Conservation (phyloP, 2,113 vertebrate species). For the Cheirogaleus medius region DNA sequence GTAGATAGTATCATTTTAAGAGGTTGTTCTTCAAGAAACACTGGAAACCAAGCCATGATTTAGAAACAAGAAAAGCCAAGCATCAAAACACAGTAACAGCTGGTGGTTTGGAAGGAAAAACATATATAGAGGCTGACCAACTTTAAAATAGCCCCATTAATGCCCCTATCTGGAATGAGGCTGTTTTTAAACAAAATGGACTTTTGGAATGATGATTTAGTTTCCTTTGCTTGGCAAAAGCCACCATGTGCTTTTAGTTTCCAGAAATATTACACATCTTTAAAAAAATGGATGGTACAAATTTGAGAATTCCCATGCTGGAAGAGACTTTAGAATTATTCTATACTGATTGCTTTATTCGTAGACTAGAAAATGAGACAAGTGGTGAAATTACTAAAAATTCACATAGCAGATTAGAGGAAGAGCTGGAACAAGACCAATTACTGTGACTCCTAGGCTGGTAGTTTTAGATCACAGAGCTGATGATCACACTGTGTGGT, state of each 20-base stretch:
- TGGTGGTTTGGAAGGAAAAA: not conserved
- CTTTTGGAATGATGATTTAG: not conserved
- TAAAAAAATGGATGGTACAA: not conserved
- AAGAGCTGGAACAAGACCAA: not conserved
- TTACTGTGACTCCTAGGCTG: not conserved
- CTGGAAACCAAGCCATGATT: not conserved
- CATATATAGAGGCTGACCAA: not conserved
- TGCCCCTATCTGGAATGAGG: not conserved
- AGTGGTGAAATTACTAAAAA: not conserved
- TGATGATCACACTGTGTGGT: not conserved
- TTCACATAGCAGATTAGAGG: not conserved
- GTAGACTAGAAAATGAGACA: not conserved
- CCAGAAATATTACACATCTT: not conserved
- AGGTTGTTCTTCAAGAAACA: not conserved
- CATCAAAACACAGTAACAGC: not conserved
- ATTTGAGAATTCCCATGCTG: not conserved
- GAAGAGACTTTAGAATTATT: not conserved
- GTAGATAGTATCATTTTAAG: constrained; percentile 1
- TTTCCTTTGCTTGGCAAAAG: not conserved
- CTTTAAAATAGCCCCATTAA: constrained; percentile 1
- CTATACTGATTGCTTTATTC: not conserved
- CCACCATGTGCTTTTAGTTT: not conserved
- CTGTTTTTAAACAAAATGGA: constrained; percentile 15
- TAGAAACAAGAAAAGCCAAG: constrained; percentile 12
- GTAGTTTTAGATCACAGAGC: not conserved